These are phyloP conservation scores for Tenrec ecaudatus DNA, from an alignment of 2,113 vertebrate species.

Conservation along the genomic window DNA sequence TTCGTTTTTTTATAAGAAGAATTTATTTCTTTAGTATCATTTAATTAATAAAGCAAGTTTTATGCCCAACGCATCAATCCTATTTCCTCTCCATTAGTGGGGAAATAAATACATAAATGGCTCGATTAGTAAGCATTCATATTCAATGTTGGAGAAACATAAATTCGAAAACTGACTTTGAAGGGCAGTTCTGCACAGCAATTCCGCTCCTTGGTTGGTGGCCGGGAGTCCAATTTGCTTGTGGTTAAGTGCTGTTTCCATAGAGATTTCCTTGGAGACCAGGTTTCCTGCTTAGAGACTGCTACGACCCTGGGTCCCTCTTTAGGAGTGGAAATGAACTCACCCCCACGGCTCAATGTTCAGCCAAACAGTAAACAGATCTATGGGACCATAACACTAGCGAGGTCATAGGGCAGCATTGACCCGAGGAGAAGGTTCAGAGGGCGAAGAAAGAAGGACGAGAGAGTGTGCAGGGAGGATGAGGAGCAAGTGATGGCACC, in stretches of 20 bases:
- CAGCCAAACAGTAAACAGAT: too few relatives aligned
- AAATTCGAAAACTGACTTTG: not conserved
- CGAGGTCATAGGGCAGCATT: too few relatives aligned
- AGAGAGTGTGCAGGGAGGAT: too few relatives aligned
- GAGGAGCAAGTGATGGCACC: too few relatives aligned
- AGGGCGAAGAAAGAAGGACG: too few relatives aligned
- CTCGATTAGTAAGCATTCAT: not conserved
- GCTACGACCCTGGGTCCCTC: too few relatives aligned
- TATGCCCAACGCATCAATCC: not conserved
- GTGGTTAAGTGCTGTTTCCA: not conserved
- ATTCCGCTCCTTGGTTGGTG: not conserved
- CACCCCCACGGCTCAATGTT: too few relatives aligned
- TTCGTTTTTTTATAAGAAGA: not conserved
- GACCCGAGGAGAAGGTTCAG: too few relatives aligned
- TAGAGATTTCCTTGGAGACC: not conserved
- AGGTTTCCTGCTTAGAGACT: too few relatives aligned
- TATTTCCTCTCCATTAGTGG: not conserved
- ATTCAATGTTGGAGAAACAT: not conserved
- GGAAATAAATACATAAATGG: not conserved
- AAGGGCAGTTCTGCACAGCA: not conserved
- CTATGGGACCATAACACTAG: too few relatives aligned
- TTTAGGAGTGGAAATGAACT: too few relatives aligned
- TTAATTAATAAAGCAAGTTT: not conserved
- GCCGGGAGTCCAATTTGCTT: not conserved
- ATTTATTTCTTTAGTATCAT: not conserved